Conservation (phyloP, 2,888 invertebrate species). For the Tridacna crocea region DNA sequence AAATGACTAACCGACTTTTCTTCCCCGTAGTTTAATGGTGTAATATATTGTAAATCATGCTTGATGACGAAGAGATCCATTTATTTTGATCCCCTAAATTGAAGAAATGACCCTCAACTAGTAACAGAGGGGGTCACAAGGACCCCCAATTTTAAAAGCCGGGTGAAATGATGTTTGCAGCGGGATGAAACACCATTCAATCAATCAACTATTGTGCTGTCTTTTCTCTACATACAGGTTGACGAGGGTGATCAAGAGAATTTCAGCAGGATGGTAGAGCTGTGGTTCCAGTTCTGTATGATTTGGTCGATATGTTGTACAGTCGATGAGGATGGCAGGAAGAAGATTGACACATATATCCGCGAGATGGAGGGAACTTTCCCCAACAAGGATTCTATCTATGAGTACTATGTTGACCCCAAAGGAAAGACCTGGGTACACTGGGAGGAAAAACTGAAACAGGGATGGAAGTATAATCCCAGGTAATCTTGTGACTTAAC, state of each 20-base stretch:
- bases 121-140: too few relatives aligned
- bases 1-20: too few relatives aligned
- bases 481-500: conserved; percentile 84
- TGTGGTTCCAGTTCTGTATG: conserved; percentile 84
- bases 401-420: conserved; percentile 95
- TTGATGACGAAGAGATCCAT: too few relatives aligned
- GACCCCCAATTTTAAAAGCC: too few relatives aligned
- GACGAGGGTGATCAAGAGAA: conserved; percentile 82
- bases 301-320: conserved; percentile 84
- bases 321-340: conserved; percentile 84
- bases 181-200: too few relatives aligned
- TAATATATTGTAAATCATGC: too few relatives aligned
- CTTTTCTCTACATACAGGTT: conserved; percentile 63
- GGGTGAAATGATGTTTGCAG: too few relatives aligned
- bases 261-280: conserved; percentile 82
- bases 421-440: conserved; percentile 89
- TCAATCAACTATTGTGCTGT: too few relatives aligned
- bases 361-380: conserved; percentile 86
- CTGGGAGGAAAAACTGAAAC: conserved; percentile 92
- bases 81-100: too few relatives aligned
- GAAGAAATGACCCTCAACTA: too few relatives aligned
- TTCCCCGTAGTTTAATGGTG: too few relatives aligned
- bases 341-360: conserved; percentile 84
- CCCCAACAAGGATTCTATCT: conserved; percentile 94
- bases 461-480: conserved; percentile 90